Percentiles rank a stretch among this genome's conserved stretches.
Conservation (phyloP, 1,140 invertebrate species). For the Monomorium pharaonis region DNA sequence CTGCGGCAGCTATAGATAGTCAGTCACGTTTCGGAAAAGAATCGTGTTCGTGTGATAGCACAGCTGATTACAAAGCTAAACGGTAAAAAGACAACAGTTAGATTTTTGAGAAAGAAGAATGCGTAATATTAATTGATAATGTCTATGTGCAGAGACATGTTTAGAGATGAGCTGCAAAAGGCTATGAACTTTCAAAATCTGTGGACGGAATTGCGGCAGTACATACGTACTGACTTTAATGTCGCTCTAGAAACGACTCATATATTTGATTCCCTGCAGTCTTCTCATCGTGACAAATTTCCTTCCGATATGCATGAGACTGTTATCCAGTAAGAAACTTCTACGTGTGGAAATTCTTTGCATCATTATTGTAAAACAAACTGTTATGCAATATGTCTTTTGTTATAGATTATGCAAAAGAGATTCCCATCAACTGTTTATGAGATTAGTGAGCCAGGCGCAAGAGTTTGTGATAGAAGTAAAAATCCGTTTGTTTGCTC, state of each 20-base stretch:
- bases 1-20: slow-evolving; percentile 14
- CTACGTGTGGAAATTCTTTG: background rate
- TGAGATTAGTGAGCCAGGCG: slow-evolving; percentile 87
- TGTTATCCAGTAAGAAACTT: slow-evolving; percentile 74
- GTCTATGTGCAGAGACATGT: slow-evolving; percentile 76
- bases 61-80: slow-evolving; percentile 72
- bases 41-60: slow-evolving; percentile 74
- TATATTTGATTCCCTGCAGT: slow-evolving; percentile 70
- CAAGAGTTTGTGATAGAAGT: slow-evolving; percentile 88
- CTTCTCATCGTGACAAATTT: slow-evolving; percentile 73
- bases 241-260: slow-evolving; percentile 81
- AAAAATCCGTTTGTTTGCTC: slow-evolving; percentile 87
- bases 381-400: slow-evolving; percentile 33
- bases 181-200: slow-evolving; percentile 85
- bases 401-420: slow-evolving; percentile 86
- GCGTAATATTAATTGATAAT: slow-evolving; percentile 11
- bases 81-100: slow-evolving; percentile 72
- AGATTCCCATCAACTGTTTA: slow-evolving; percentile 88
- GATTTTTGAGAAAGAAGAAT: slow-evolving; percentile 66
- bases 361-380: background rate
- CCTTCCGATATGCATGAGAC: slow-evolving; percentile 73
- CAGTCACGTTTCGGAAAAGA: slow-evolving; percentile 57
- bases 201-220: slow-evolving; percentile 86
- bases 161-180: slow-evolving; percentile 84
- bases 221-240: slow-evolving; percentile 84